Percentiles rank a stretch among this genome's conserved stretches.
phyloP scores from a whole-genome alignment of 2,113 vertebrate species.

The Pelecanoides urinatrix region DNA sequence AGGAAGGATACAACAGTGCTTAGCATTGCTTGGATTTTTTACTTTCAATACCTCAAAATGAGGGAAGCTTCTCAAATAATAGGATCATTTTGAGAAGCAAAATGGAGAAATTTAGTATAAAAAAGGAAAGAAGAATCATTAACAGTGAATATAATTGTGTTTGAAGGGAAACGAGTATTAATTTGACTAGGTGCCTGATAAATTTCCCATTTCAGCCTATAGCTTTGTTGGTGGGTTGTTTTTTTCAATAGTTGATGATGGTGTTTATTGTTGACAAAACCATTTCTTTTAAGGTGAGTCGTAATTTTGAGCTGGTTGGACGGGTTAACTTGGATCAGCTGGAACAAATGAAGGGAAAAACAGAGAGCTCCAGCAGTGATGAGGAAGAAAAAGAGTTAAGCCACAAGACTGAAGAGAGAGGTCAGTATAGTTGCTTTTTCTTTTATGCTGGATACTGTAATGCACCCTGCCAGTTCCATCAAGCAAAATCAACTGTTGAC shows the following conservation, averaged over 20 bases:
- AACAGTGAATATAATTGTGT: background rate
- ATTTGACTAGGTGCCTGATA: background rate
- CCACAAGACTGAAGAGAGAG: conserved; percentile 64
- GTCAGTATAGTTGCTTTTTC: conserved; percentile 50
- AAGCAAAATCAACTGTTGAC: background rate
- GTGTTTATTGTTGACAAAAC: background rate
- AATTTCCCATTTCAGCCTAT: background rate
- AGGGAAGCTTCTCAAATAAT: background rate
- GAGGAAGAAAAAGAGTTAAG: conserved; percentile 76
- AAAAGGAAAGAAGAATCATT: background rate
- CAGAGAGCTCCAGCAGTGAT: conserved; percentile 76
- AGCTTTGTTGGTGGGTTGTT: background rate
- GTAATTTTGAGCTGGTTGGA: conserved; percentile 94
- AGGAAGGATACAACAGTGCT: background rate
- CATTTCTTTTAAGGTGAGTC: conserved; percentile 81
- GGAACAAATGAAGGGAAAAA: conserved; percentile 85
- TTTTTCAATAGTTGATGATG: background rate
- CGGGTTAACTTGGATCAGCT: conserved; percentile 91
- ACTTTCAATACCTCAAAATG: background rate
- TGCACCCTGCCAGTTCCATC: background rate
- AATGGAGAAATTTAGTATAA: background rate
- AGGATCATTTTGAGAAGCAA: background rate
- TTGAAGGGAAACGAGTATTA: background rate
- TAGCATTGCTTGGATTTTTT: background rate
- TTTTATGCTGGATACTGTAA: background rate